Evolutionary conservation across 2,113 vertebrate species (phyloP), one percentile per base, ranked within the genome.

Genomic region (Epinephelus moara): DNA sequence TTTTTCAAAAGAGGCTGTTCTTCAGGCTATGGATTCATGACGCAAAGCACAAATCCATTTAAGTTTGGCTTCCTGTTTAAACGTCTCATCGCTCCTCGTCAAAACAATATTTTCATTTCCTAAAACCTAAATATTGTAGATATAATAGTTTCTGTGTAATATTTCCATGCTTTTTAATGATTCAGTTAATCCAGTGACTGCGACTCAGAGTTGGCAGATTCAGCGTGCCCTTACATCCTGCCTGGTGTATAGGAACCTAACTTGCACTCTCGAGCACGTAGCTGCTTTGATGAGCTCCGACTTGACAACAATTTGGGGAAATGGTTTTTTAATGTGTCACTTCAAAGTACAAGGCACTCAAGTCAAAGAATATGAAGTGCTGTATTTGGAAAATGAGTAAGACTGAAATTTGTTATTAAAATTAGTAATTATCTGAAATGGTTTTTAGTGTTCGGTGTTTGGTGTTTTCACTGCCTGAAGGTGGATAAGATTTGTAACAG

Each of bases 1-100:
- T 92, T 87, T 84, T 89, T 80, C 66, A 89, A 86, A 88, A 87
- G 50, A 73, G 63, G 74, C 75, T 73, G 21, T 82, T 88, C 89
- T 75, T 91, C 83, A 88, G 87, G 83, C 79, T 78, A 79, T 73
- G 62, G 77, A 87, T 87, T 89, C 73, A 86, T 84, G 50, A 82
- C 47, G 68, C 82, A 86, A 84, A 85, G 70, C 83, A 82, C 85
- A 89, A 90, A 86, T 62, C 71, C 83, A 68, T 85, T 67, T 47
- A 62, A 90, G 61, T 67, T 45, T 69, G 33, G 47, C 47, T 88
- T 86, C 70, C 45, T 63, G 18, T 74, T 85, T 73, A 82, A 88
- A 89, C 63, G 47, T 72, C 8, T 21, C 57, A 72, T 71, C 19
- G 2, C 57, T 82, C 30, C 49, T 82, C 33, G 75, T 68, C 47